A percentile compares a stretch with the other conserved stretches of the same genome.
Conservation (phyloP, 2,888 invertebrate genomes). For the Spialia ferax region DNA sequence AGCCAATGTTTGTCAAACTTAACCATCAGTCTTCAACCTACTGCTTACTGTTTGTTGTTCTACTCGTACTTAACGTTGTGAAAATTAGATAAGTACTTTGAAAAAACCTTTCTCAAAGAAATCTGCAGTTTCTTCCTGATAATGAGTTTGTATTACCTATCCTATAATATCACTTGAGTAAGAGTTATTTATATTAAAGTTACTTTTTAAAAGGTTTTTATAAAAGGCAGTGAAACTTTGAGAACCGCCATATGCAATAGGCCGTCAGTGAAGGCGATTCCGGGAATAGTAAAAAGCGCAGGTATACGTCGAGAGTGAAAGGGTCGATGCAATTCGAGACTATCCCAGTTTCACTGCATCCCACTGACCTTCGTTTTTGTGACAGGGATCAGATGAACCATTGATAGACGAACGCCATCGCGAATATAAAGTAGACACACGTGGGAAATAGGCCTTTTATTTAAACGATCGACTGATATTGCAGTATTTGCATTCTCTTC, state of each 20-base stretch:
- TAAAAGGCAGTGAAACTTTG: conserved; percentile 58
- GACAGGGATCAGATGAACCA: conserved; percentile 70
- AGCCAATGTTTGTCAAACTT: conserved; percentile 63
- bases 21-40: background rate
- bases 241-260: conserved; percentile 50
- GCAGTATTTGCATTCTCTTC: conserved; percentile 73
- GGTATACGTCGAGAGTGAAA: conserved; percentile 84
- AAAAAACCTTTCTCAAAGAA: too few relatives aligned
- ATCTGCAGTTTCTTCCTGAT: too few relatives aligned
- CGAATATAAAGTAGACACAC: conserved; percentile 78
- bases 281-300: conserved; percentile 83
- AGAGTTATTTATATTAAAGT: too few relatives aligned
- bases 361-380: conserved; percentile 81
- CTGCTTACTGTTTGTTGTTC: background rate
- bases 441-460: conserved; percentile 74
- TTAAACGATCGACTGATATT: conserved; percentile 63
- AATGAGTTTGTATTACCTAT: too few relatives aligned
- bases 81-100: too few relatives aligned
- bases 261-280: conserved; percentile 63
- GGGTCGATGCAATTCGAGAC: conserved; percentile 85
- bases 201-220: too few relatives aligned
- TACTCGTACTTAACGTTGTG: too few relatives aligned
- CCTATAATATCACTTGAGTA: too few relatives aligned
- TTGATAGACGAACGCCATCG: conserved; percentile 57
- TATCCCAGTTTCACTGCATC: conserved; percentile 74